These are phyloP conservation scores for Acropternis orthonyx DNA, from an alignment of 2,797 vertebrate genomes.

Conservation along the genomic window DNA sequence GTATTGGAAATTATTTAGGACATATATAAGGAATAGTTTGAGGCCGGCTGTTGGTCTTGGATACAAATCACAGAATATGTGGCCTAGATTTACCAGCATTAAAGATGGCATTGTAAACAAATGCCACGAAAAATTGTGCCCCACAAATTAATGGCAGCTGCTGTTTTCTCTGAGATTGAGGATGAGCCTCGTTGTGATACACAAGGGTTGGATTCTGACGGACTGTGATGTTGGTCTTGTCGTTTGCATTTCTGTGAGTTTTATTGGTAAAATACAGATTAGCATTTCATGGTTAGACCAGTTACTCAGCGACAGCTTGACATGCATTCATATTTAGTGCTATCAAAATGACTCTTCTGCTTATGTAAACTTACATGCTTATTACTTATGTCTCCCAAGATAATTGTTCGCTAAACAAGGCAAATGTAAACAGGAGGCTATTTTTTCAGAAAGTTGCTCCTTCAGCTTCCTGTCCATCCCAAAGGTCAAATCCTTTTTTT, in stretches of 20 bases:
- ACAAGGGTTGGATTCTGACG: background rate
- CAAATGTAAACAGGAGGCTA: slow-evolving; percentile 59
- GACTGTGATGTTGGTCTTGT: background rate
- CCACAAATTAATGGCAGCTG: background rate
- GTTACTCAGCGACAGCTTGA: background rate
- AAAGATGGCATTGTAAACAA: background rate
- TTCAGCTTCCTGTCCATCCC: slow-evolving; percentile 57
- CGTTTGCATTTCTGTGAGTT: background rate
- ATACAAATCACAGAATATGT: background rate
- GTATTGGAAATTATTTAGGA: background rate
- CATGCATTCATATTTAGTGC: slow-evolving; percentile 10
- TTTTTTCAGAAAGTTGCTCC: slow-evolving; percentile 47
- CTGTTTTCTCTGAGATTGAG: background rate
- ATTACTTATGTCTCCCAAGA: slow-evolving; percentile 63
- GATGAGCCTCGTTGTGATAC: background rate
- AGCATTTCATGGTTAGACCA: background rate
- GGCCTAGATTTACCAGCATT: background rate
- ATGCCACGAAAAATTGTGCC: background rate
- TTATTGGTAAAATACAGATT: slow-evolving; percentile 10
- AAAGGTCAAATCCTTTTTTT: slow-evolving; percentile 60
- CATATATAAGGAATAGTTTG: background rate
- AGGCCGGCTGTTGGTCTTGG: background rate
- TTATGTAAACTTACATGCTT: slow-evolving; percentile 54
- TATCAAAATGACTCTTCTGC: slow-evolving; percentile 57
- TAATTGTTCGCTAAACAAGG: slow-evolving; percentile 59